phyloP scores from a whole-genome alignment of 92 coral and sea anemone genomes.

The Ricordea florida region DNA sequence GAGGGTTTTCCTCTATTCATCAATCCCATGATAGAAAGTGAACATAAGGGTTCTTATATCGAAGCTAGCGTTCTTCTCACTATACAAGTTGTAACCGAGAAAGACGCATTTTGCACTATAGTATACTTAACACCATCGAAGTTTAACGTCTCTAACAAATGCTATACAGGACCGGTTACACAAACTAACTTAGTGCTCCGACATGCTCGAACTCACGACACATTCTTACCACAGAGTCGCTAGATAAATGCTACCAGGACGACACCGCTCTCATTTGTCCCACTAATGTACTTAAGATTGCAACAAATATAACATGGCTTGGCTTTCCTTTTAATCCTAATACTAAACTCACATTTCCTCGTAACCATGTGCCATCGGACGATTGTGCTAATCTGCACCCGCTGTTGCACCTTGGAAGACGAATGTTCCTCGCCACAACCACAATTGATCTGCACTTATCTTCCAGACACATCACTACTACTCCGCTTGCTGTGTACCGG shows the following conservation, averaged over 20 bases:
- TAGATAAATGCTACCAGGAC: conserved; percentile 36
- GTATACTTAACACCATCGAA: conserved; percentile 45
- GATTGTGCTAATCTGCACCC: conserved; percentile 33
- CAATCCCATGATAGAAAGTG: conserved; percentile 42
- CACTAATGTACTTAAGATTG: conserved; percentile 10
- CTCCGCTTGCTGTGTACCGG: conserved; percentile 26
- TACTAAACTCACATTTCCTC: conserved; percentile 22
- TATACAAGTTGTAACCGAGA: conserved; percentile 4
- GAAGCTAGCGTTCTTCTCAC: conserved; percentile 16
- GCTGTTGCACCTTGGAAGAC: conserved; percentile 37
- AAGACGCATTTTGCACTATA: conserved; percentile 20
- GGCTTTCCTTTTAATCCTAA: conserved; percentile 39
- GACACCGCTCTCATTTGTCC: conserved; percentile 26
- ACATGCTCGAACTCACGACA: conserved; percentile 26
- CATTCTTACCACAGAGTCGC: conserved; percentile 1
- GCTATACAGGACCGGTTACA: conserved; percentile 41
- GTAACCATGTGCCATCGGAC: background rate
- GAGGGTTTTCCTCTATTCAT: conserved; percentile 32
- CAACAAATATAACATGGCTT: conserved; percentile 44
- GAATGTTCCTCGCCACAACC: conserved; percentile 21
- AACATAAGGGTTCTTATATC: conserved; percentile 13
- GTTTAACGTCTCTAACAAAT: conserved; percentile 15
- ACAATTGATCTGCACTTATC: background rate
- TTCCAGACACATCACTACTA: conserved; percentile 1
- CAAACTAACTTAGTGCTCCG: conserved; percentile 13